A percentile compares a stretch with the other conserved stretches of the same genome.
phyloP scores from a whole-genome alignment of 2,113 vertebrate genomes.

The Zapornia atra region DNA sequence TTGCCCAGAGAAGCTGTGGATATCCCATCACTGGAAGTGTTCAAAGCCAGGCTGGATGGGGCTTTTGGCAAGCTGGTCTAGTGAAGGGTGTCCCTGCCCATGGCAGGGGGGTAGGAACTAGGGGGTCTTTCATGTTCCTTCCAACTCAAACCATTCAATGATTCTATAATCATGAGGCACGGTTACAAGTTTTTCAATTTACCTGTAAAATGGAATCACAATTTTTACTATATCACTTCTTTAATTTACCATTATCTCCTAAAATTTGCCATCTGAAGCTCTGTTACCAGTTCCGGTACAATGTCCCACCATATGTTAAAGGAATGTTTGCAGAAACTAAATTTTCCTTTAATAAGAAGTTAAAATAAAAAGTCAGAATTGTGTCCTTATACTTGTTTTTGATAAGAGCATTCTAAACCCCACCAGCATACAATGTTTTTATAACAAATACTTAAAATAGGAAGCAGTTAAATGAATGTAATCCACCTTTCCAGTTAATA shows the following conservation, averaged over 20 bases:
- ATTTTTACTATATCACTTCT: neutral
- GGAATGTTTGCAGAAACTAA: neutral
- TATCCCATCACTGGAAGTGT: no score
- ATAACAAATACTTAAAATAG: neutral
- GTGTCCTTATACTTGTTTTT: neutral
- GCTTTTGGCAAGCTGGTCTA: no score
- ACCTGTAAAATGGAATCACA: neutral
- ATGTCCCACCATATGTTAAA: neutral
- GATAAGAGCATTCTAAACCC: neutral
- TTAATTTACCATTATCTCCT: neutral
- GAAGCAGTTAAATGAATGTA: neutral
- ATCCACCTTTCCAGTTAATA: neutral
- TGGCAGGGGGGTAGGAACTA: no score
- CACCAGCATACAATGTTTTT: neutral
- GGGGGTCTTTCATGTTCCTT: no score
- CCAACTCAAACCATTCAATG: no score
- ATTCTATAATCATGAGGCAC: neutral
- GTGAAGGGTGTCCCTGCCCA: no score
- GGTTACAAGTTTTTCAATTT: neutral
- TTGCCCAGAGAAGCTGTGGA: no score
- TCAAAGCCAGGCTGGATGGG: no score
- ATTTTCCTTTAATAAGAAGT: neutral
- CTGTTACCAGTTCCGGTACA: neutral
- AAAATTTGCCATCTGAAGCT: neutral
- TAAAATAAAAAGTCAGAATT: neutral